Conservation (phyloP, 2,113 vertebrate species). For the Rhea pennata region DNA sequence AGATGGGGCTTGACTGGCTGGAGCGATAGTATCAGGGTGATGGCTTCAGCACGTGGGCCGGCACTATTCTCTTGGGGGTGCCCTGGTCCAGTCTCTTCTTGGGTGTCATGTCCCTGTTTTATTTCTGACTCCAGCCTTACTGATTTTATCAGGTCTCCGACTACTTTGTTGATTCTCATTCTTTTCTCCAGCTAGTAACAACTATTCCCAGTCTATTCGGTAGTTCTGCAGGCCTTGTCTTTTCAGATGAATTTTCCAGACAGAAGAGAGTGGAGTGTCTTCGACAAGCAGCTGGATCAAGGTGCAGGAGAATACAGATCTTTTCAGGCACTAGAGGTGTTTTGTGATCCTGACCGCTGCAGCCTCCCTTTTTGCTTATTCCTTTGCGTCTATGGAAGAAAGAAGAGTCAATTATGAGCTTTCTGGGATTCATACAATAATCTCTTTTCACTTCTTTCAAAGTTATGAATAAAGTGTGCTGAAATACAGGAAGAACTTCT, state of each 20-base stretch:
- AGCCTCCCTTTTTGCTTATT: neutral
- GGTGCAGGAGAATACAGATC: neutral
- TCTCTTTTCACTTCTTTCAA: neutral
- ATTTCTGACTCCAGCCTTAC: neutral
- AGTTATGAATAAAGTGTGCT: neutral
- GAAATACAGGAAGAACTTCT: neutral
- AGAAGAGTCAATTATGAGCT: neutral
- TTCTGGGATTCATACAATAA: neutral
- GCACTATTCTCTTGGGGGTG: neutral
- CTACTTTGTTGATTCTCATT: neutral
- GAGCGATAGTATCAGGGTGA: neutral
- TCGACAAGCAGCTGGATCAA: neutral
- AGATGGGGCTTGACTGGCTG: neutral
- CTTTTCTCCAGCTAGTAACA: neutral
- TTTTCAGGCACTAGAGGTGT: too few species aligned
- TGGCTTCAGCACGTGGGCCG: neutral
- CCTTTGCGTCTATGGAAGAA: neutral
- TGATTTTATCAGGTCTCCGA: neutral
- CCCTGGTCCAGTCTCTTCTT: neutral
- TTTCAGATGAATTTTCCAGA: neutral
- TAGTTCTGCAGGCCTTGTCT: neutral
- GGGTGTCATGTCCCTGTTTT: neutral
- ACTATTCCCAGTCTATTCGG: neutral
- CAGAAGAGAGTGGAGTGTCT: neutral
- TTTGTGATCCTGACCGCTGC: too few species aligned